Evolutionary conservation across 2,113 vertebrate species (phyloP).

Genomic region (Centropristis striata): DNA sequence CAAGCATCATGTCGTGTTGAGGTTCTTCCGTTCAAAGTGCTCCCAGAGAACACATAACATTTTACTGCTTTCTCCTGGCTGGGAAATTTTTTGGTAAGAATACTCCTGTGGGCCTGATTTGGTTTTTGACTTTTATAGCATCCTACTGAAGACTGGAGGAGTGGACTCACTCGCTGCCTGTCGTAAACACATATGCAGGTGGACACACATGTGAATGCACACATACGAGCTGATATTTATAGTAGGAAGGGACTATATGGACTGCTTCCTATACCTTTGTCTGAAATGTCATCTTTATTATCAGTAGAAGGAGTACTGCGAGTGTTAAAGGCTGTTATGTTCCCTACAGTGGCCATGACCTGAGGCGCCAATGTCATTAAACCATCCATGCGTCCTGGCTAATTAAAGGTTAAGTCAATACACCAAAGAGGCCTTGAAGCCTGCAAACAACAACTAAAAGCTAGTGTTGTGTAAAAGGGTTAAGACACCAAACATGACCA

Average conservation of each 20-base stretch:
- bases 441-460: conserved; percentile 30
- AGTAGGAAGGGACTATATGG: conserved; percentile 41
- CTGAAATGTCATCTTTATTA: conserved; percentile 68
- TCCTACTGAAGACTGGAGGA: conserved; percentile 70
- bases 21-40: conserved; percentile 66
- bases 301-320: conserved; percentile 43
- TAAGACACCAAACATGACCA: conserved; percentile 37
- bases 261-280: conserved; percentile 53
- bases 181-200: conserved; percentile 56
- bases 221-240: conserved; percentile 36
- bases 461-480: conserved; percentile 10
- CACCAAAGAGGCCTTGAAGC: conserved; percentile 58
- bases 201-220: neutral
- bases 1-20: conserved; percentile 59
- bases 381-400: conserved; percentile 55
- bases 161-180: conserved; percentile 47
- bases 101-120: conserved; percentile 72
- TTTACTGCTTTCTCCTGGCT: conserved; percentile 78
- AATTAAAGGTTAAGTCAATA: conserved; percentile 79
- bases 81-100: conserved; percentile 70
- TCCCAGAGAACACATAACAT: conserved; percentile 77
- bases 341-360: conserved; percentile 65
- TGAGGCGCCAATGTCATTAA: conserved; percentile 64
- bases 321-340: conserved; percentile 52
- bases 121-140: conserved; percentile 73